Evolutionary conservation across 2,113 vertebrate species (phyloP), one percentile per base, ranked within the genome.

Genomic region (Ciconia maguari): DNA sequence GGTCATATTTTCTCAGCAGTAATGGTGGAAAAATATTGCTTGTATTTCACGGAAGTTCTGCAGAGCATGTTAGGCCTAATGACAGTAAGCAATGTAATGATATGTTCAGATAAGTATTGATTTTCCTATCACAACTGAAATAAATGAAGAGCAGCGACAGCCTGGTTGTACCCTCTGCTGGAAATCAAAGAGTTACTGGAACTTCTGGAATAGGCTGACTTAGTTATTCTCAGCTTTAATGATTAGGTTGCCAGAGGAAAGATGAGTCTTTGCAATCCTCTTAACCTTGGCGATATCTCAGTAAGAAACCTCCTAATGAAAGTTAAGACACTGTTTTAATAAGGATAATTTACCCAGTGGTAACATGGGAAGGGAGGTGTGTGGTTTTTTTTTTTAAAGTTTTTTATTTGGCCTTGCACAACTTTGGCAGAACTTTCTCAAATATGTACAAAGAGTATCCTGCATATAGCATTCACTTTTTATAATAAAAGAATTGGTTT

Each of bases 141-240:
- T 10, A 81, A 93, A 71, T 16, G 34, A 83, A 83, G 71, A 87
- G 26, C 34, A 80, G 57, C 11, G 20, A 11, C 54, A 58, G 16
- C 64, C 52, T 83, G 70, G 44, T 30, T 24, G 6, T 71, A 42
- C 8, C 60, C 42, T 91, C 49, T 72, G 26, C 87, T 60, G 94
- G 71, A 88, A 93, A 92, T 83, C 22, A 75, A 78, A 74, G 89
- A 74, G 78, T 97, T 95, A 38, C 75, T 83, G 77, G 69, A 61
- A 87, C 38, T 92, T 81, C 44, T 65, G 72, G 78, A 46, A 10
- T 25, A 75, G 16, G 11, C 78, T n/a, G 57, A 30, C 42, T 65
- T 81, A 62, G 11, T 60, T 90, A 68, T 83, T 85, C 85, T 93
- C 52, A 82, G 55, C 46, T 84, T 87, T 83, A 88, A 18, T 68